Evolutionary conservation across 2,888 invertebrate genomes (phyloP), one percentile per base, ranked within the genome.

Genomic region (Protodeltote pygarga): DNA sequence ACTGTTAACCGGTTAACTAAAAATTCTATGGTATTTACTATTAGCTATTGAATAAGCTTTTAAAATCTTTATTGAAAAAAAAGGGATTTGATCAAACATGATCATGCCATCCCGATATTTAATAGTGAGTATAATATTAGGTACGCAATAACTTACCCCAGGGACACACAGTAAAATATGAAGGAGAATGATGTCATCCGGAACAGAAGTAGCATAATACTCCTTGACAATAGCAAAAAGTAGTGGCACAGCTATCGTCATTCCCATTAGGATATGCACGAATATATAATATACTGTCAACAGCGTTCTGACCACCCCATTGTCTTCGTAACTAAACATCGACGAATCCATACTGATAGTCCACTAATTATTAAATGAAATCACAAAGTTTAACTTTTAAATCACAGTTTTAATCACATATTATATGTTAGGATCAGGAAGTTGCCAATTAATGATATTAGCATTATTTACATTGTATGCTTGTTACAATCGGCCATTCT

Each of bases 161-260:
- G 31, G 59, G 3, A 55, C 49, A 34, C 60, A 61, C 9, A 61
- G 27, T 3, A 63, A 13, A 20, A 69, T 58, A 37, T 63, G 61
- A 10, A 45, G 27, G 42, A 53, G 57, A 5, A 62, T 32, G 2
- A 59, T 46, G 25, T 37, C 14, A 8, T 46, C 35, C 0, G 64
- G 42, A 39, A 29, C 58, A 4, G 63, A 39, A 3, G 46, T 38
- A 6, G 13, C 27, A 16, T 53, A 32, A 11, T 41, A 54, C 21
- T 61, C 40, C 28, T 46, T 35, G 3, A 40, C 54, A 2, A 58
- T 27, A 10, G 58, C 53, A 23, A 52, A 66, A 0, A 65, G 39
- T 10, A 66, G 2, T 1, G 66, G 41, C 2, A 68, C 10, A 1
- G 49, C 62, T 3, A 68, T 44, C 3, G 38, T 5, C 9, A 48